Conservation (phyloP, 2,888 invertebrate species). For the Drosophila neonasuta region DNA sequence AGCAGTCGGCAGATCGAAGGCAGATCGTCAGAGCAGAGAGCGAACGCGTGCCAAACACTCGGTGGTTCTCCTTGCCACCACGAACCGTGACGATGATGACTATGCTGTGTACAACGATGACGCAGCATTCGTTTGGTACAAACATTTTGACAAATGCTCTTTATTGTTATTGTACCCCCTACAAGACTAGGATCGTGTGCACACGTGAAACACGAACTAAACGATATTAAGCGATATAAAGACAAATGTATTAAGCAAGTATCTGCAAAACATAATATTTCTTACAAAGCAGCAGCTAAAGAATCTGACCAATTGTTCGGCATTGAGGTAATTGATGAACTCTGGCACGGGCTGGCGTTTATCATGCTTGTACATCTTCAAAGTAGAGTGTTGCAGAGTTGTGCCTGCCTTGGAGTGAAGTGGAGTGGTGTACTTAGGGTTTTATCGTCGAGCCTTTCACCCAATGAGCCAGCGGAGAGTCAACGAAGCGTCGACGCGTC, state of each 20-base stretch:
- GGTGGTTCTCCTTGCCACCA: constrained; percentile 30
- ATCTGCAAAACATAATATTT: not conserved
- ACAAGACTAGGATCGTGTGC: not conserved
- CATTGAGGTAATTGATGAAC: constrained; percentile 35
- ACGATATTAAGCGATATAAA: not conserved
- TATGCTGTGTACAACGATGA: constrained; percentile 29
- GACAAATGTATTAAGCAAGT: not conserved
- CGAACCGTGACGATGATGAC: constrained; percentile 50
- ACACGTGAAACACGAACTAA: not conserved
- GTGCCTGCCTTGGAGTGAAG: constrained; percentile 4
- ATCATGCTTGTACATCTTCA: constrained; percentile 32
- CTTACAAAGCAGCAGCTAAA: constrained; percentile 6
- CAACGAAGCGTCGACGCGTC: constrained; percentile 11
- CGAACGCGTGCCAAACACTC: constrained; percentile 70
- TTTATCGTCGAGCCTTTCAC: constrained; percentile 70
- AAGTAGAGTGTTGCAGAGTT: constrained; percentile 8
- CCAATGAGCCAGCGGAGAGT: constrained; percentile 43
- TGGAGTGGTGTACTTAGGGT: constrained; percentile 54
- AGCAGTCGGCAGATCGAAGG: constrained; percentile 37
- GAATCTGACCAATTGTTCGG: constrained; percentile 24
- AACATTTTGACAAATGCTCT: constrained; percentile 44
- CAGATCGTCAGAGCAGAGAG: constrained; percentile 30
- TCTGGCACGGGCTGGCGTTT: constrained; percentile 37
- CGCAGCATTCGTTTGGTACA: constrained; percentile 48
- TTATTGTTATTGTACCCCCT: not conserved